phyloP scores from a whole-genome alignment of 2,113 vertebrate genomes.

The Oryzias curvinotus region DNA sequence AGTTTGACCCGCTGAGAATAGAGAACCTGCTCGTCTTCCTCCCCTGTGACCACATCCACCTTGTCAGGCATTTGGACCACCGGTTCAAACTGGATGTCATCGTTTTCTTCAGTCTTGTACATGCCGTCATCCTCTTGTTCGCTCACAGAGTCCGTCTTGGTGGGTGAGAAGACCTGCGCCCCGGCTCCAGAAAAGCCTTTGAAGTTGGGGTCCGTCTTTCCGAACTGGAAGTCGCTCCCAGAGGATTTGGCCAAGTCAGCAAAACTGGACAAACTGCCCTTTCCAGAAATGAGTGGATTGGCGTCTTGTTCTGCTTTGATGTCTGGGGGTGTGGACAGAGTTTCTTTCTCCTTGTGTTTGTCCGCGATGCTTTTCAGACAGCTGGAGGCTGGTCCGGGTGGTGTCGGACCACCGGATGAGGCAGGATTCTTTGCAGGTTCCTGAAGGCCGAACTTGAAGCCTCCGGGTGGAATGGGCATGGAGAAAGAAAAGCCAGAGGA shows the following conservation, averaged over 20 bases:
- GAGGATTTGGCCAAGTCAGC: conserved; percentile 87
- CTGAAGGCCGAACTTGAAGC: conserved; percentile 90
- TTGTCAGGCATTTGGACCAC: conserved; percentile 97
- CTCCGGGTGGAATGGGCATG: conserved; percentile 67
- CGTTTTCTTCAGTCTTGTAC: conserved; percentile 93
- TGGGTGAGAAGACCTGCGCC: conserved; percentile 83
- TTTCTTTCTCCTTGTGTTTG: conserved; percentile 80
- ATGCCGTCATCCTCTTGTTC: conserved; percentile 87
- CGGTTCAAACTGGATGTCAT: conserved; percentile 97
- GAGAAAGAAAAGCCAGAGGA: conserved; percentile 85
- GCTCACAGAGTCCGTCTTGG: conserved; percentile 68
- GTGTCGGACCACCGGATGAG: conserved; percentile 38
- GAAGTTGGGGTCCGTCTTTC: conserved; percentile 84
- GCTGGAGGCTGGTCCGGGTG: conserved; percentile 65
- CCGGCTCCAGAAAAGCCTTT: conserved; percentile 88
- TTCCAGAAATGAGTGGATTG: conserved; percentile 82
- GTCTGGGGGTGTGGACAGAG: conserved; percentile 4
- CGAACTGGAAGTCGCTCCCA: conserved; percentile 85
- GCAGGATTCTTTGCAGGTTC: conserved; percentile 70
- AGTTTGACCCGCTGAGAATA: conserved; percentile 94
- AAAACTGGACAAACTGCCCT: conserved; percentile 81
- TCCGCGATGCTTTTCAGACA: conserved; percentile 77
- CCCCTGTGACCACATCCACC: conserved; percentile 93
- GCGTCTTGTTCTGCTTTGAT: conserved; percentile 34
- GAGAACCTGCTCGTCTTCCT: conserved; percentile 91